These are phyloP conservation scores for Coecobrya sp. DNA, from an alignment of 2,888 invertebrate species.

Conservation along the genomic window DNA sequence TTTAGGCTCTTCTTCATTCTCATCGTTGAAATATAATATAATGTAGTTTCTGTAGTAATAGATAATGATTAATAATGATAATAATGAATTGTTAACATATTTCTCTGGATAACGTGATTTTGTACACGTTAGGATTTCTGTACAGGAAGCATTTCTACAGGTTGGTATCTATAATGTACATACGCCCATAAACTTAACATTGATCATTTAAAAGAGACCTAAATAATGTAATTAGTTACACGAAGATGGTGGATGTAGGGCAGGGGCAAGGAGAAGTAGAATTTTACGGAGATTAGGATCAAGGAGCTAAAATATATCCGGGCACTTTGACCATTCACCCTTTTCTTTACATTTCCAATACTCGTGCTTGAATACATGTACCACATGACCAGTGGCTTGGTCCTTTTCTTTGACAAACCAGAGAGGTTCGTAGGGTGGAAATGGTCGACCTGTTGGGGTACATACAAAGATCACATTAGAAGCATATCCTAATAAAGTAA, in stretches of 20 bases:
- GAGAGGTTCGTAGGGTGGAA: conserved; percentile 92
- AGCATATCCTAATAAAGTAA: background rate
- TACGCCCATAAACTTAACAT: background rate
- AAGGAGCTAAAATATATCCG: conserved; percentile 92
- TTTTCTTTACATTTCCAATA: conserved; percentile 98
- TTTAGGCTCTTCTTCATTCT: conserved; percentile 64
- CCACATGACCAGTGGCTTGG: conserved; percentile 90
- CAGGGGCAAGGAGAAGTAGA: background rate
- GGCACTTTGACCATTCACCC: conserved; percentile 96
- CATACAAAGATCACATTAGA: background rate
- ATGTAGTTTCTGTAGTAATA: background rate
- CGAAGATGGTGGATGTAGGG: background rate
- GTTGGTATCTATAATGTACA: conserved; percentile 36
- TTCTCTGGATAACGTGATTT: background rate
- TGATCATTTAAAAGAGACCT: background rate
- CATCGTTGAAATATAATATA: background rate
- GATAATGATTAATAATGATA: background rate
- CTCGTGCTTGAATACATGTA: conserved; percentile 94
- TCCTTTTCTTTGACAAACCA: conserved; percentile 97
- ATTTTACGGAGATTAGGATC: conserved; percentile 18
- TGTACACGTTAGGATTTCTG: background rate
- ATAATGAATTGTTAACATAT: background rate
- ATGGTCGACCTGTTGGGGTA: conserved; percentile 90
- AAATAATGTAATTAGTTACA: conserved; percentile 18
- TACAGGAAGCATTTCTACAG: conserved; percentile 74